Conservation (phyloP, 2,888 invertebrate species). For the Limnephilus marmoratus region DNA sequence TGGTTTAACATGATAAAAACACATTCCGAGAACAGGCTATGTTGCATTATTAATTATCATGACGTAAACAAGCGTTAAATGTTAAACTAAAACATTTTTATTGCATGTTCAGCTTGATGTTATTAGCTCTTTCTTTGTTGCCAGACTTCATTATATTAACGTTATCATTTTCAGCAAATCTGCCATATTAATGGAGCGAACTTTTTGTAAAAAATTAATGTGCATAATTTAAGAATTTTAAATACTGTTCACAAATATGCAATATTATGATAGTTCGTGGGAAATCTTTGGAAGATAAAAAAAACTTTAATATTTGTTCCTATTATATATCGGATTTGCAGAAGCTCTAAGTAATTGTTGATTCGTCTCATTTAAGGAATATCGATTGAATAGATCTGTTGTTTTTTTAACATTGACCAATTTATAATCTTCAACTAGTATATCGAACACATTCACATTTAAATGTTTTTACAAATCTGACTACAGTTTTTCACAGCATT, state of each 20-base stretch:
- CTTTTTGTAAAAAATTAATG: not conserved
- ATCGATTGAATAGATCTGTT: not conserved
- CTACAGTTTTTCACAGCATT: not conserved
- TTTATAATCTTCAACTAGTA: not conserved
- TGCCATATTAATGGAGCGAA: not conserved
- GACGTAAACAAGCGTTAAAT: not conserved
- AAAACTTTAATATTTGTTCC: not conserved
- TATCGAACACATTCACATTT: not conserved
- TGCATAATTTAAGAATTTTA: not conserved
- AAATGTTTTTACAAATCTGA: not conserved
- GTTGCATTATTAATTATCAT: not conserved
- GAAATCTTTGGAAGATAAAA: not conserved
- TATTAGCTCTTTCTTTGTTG: not conserved
- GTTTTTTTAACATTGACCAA: not conserved
- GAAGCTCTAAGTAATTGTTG: not conserved
- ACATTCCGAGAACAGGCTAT: not conserved
- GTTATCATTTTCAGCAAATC: not conserved
- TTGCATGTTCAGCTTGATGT: not conserved
- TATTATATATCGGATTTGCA: not conserved
- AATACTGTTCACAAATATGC: not conserved
- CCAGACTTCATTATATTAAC: not conserved
- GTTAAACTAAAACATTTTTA: not conserved
- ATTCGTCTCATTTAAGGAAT: not conserved
- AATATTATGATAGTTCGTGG: not conserved
- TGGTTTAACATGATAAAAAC: too few relatives aligned